phyloP scores from a whole-genome alignment of 30 jellyfish, hydroid and myxozoan species.

The Aurelia aurita complex sp. Pacific region DNA sequence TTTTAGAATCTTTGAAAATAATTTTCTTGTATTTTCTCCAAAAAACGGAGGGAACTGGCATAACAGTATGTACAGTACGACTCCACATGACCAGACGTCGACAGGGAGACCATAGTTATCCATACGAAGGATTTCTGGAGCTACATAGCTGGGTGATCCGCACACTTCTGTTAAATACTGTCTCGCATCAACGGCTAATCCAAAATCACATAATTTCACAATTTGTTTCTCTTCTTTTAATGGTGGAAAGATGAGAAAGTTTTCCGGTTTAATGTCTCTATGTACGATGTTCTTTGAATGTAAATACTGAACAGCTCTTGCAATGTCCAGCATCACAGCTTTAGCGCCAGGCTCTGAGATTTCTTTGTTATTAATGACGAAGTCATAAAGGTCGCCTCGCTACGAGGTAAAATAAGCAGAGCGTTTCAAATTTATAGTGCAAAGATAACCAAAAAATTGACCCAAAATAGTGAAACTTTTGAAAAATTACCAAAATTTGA shows the following conservation, averaged over 20 bases:
- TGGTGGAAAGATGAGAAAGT: constrained; percentile 53
- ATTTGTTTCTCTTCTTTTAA: background rate
- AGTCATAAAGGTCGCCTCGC: constrained; percentile 86
- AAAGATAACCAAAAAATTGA: too few species aligned
- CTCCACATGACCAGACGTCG: constrained; percentile 93
- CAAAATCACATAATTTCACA: constrained; percentile 84
- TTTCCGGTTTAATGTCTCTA: constrained; percentile 87
- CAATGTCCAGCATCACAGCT: constrained; percentile 38
- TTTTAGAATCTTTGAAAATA: constrained; percentile 63
- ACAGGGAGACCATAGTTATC: constrained; percentile 81
- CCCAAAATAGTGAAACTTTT: too few species aligned
- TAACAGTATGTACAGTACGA: constrained; percentile 58
- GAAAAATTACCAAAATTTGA: too few species aligned
- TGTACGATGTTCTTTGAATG: constrained; percentile 69
- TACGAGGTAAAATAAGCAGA: constrained; percentile 10
- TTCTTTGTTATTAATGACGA: constrained; percentile 29
- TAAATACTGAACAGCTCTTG: constrained; percentile 61
- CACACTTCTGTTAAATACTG: constrained; percentile 60
- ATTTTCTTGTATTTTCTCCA: constrained; percentile 37
- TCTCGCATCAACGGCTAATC: constrained; percentile 66
- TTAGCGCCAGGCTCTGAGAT: constrained; percentile 42
- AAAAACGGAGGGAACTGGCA: constrained; percentile 88
- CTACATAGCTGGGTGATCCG: constrained; percentile 94
- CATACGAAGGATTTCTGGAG: constrained; percentile 81
- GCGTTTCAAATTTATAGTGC: too few species aligned